These are phyloP conservation scores for Molanna angustata DNA, from an alignment of 2,888 invertebrate genomes.

Conservation along the genomic window DNA sequence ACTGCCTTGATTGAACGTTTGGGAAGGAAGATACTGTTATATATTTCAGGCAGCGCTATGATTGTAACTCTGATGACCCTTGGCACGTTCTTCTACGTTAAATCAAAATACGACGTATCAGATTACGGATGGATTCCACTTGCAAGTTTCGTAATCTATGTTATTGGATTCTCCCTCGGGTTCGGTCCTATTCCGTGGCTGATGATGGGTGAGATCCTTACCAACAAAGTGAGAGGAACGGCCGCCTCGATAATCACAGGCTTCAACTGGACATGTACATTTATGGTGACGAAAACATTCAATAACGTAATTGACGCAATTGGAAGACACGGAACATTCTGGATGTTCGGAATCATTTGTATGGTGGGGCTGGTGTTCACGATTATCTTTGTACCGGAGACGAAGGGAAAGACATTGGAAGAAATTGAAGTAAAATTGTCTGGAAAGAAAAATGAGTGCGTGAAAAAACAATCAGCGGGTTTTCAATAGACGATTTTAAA, in stretches of 20 bases:
- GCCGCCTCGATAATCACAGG: conserved; percentile 87
- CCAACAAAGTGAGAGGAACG: conserved; percentile 81
- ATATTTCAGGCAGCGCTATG: conserved; percentile 80
- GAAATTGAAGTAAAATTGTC: conserved; percentile 85
- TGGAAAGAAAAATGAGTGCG: too few relatives aligned
- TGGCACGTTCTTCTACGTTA: conserved; percentile 76
- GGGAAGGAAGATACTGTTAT: conserved; percentile 84
- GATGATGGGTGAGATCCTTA: conserved; percentile 92
- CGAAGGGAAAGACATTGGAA: conserved; percentile 87
- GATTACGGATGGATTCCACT: conserved; percentile 76
- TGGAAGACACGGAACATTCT: conserved; percentile 72
- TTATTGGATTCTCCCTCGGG: conserved; percentile 83
- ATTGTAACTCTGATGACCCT: conserved; percentile 66
- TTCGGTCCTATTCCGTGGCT: conserved; percentile 84
- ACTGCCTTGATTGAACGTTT: conserved; percentile 83
- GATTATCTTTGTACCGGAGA: conserved; percentile 85
- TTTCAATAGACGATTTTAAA: too few relatives aligned
- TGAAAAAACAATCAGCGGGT: too few relatives aligned
- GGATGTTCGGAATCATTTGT: conserved; percentile 76
- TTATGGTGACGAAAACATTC: conserved; percentile 85
- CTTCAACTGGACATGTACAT: conserved; percentile 89
- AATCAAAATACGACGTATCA: conserved; percentile 53
- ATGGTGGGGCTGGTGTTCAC: conserved; percentile 74
- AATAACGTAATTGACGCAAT: conserved; percentile 62
- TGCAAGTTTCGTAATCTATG: conserved; percentile 76